A percentile compares a stretch with the other conserved stretches of the same genome.
phyloP scores from a whole-genome alignment of 2,888 invertebrate genomes.

The Acleris sparsana region DNA sequence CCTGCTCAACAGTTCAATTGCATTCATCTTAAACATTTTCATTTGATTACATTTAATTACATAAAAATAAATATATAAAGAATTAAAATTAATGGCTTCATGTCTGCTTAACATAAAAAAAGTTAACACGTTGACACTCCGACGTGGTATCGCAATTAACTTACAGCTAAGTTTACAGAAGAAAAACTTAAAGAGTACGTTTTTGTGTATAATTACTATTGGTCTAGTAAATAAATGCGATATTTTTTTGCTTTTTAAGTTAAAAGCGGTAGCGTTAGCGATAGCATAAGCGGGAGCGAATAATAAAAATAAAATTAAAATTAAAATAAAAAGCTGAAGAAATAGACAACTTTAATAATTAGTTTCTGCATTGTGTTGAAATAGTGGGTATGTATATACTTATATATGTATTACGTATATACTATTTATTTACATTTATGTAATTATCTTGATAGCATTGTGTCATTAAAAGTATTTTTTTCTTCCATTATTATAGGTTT shows the following conservation, averaged over 20 bases:
- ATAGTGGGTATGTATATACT: no score
- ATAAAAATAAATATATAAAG: slow-evolving; percentile 19
- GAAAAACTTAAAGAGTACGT: slow-evolving; percentile 23
- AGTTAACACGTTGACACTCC: slow-evolving; percentile 7
- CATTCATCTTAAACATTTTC: neutral
- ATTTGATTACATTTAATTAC: slow-evolving; percentile 3
- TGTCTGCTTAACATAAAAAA: slow-evolving; percentile 17
- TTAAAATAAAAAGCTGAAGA: no score
- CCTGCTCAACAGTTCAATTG: neutral
- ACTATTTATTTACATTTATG: no score
- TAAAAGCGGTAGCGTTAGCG: slow-evolving; percentile 6
- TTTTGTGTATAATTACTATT: slow-evolving; percentile 27
- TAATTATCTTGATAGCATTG: no score
- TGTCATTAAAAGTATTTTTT: no score
- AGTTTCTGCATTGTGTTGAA: no score
- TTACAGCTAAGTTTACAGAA: neutral
- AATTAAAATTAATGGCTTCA: slow-evolving; percentile 19
- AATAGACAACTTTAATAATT: no score
- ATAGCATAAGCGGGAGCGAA: neutral
- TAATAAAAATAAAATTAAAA: no score
- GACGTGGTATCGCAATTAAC: slow-evolving; percentile 4
- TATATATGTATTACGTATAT: no score
- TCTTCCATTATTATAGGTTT: no score
- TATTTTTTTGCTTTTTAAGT: slow-evolving; percentile 18
- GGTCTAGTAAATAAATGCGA: slow-evolving; percentile 12